Percentiles rank a stretch among this genome's conserved stretches.
Conservation (phyloP, 2,113 vertebrate species). For the Cottus gobio region DNA sequence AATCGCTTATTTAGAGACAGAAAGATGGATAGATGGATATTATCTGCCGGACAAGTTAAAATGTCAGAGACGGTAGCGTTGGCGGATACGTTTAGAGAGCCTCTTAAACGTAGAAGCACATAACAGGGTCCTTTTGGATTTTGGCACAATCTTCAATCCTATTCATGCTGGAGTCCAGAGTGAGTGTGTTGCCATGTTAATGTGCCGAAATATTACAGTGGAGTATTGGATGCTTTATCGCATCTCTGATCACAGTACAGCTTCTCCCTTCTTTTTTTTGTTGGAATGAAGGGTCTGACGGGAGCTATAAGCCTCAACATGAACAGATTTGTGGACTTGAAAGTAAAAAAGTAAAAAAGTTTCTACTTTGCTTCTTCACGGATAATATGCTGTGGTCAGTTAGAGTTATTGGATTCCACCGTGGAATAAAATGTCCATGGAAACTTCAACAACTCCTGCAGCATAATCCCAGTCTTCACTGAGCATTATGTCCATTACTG, state of each 20-base stretch:
- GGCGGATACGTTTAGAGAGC: constrained; percentile 2
- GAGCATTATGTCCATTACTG: no score
- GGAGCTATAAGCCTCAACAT: constrained; percentile 29
- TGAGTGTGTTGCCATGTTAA: not conserved
- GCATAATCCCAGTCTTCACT: constrained; percentile 16
- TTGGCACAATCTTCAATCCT: constrained; percentile 6
- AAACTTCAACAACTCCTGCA: constrained; percentile 28
- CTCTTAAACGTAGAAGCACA: constrained; percentile 11
- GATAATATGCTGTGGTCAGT: constrained; percentile 9
- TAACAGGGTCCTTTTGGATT: constrained; percentile 8
- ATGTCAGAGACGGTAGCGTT: constrained; percentile 30
- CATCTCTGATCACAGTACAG: constrained; percentile 41
- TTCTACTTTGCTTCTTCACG: not conserved
- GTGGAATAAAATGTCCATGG: constrained; percentile 13
- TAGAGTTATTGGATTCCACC: not conserved
- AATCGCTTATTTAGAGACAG: constrained; percentile 35
- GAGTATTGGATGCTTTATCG: constrained; percentile 22
- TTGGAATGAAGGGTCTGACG: constrained; percentile 45
- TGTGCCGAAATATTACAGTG: constrained; percentile 7
- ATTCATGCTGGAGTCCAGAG: not conserved
- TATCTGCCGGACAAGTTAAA: constrained; percentile 43
- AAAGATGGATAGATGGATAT: constrained; percentile 43
- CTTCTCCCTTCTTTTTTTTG: constrained; percentile 10
- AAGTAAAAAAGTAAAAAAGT: constrained; percentile 2
- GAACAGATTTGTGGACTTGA: constrained; percentile 41